phyloP scores from a whole-genome alignment of 1,140 invertebrate genomes.

The Macrotrachela quadricornifera region DNA sequence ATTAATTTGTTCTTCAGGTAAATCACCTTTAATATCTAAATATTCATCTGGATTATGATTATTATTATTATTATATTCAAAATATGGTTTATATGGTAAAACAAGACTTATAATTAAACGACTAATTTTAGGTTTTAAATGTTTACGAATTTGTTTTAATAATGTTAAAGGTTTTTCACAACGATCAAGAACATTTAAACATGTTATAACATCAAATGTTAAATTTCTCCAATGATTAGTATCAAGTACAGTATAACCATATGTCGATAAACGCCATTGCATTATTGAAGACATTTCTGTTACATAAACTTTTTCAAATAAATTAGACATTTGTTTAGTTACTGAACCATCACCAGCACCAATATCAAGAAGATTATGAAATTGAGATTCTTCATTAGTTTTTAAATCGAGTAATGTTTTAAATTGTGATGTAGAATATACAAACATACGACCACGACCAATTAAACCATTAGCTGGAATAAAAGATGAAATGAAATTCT shows the following conservation, averaged over 20 bases:
- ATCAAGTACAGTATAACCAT: constrained; percentile 27
- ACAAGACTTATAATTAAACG: constrained; percentile 57
- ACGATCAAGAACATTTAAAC: constrained; percentile 68
- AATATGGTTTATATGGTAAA: constrained; percentile 65
- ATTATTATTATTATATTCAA: constrained; percentile 39
- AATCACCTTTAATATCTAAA: too few relatives aligned
- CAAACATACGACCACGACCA: constrained; percentile 71
- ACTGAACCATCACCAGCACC: constrained; percentile 76
- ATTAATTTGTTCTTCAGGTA: constrained; percentile 36
- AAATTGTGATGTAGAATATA: constrained; percentile 56
- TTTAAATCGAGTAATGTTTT: constrained; percentile 29
- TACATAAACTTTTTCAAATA: constrained; percentile 45
- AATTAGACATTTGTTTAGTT: constrained; percentile 46
- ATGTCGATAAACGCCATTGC: constrained; percentile 44
- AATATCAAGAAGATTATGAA: constrained; percentile 47
- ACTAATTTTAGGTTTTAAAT: constrained; percentile 41
- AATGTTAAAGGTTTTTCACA: constrained; percentile 55
- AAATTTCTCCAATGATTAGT: not conserved
- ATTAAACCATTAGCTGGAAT: constrained; percentile 41
- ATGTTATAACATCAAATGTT: constrained; percentile 55
- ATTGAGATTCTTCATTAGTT: too few relatives aligned
- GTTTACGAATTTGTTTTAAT: constrained; percentile 41
- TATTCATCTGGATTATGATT: not conserved
- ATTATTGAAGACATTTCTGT: constrained; percentile 67
- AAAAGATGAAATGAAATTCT: not conserved